Conservation (phyloP, 2,888 invertebrate species). For the Ormyrus thymus region DNA sequence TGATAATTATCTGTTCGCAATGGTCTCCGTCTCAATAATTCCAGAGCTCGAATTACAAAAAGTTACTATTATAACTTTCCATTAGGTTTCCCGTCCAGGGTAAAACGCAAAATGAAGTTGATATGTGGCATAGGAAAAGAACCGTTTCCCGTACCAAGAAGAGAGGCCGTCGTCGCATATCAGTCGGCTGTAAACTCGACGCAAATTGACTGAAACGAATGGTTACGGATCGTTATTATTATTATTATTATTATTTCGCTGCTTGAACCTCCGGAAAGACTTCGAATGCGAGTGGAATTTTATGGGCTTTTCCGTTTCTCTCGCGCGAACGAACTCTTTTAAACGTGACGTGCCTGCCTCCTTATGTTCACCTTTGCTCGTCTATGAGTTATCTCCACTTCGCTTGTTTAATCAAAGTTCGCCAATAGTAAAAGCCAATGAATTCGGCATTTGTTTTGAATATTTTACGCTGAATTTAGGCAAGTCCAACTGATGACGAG, state of each 20-base stretch:
- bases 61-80: no score
- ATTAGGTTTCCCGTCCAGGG: not conserved
- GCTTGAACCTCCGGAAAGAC: not conserved
- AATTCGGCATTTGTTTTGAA: no score
- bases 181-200: slow-evolving; percentile 15
- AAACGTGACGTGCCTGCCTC: no score
- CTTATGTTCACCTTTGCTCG: not conserved
- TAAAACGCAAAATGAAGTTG: slow-evolving; percentile 3
- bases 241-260: slow-evolving; percentile 12
- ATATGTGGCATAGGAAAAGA: not conserved
- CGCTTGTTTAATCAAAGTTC: no score
- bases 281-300: slow-evolving; percentile 25
- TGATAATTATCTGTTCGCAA: no score
- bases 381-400: no score
- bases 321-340: not conserved
- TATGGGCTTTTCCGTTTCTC: not conserved
- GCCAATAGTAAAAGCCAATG: no score
- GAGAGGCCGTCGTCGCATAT: slow-evolving; percentile 8
- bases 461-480: no score
- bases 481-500: no score
- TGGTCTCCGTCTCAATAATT: no score
- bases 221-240: slow-evolving; percentile 41
- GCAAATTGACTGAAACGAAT: slow-evolving; percentile 42
- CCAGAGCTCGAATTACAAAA: no score
- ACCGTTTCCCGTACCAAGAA: slow-evolving; percentile 16